phyloP scores from a whole-genome alignment of 2,888 invertebrate species.

The Alloplasta piceator region DNA sequence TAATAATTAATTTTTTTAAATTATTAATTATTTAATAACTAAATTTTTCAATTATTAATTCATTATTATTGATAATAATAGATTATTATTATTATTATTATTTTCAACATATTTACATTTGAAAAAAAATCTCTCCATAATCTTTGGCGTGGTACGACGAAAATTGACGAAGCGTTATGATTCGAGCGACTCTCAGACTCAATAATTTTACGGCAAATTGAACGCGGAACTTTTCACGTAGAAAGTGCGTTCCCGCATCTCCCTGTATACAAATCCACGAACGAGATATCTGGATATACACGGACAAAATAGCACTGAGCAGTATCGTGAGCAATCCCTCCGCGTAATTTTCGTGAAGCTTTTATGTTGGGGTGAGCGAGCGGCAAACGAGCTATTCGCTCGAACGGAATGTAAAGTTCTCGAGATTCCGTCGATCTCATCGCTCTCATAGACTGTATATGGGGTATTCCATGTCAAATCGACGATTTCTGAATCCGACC shows the following conservation, averaged over 20 bases:
- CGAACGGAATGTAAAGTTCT: conserved; percentile 68
- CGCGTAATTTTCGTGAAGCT: conserved; percentile 69
- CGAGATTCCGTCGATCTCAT: conserved; percentile 20
- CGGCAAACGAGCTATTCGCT: conserved; percentile 62
- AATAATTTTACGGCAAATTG: conserved; percentile 83
- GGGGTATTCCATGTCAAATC: too few relatives aligned
- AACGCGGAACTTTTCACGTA: conserved; percentile 76
- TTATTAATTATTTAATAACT: too few relatives aligned
- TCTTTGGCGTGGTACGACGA: conserved; percentile 67
- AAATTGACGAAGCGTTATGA: conserved; percentile 81
- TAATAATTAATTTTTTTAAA: too few relatives aligned
- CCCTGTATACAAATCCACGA: conserved; percentile 41
- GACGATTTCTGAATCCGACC: too few relatives aligned
- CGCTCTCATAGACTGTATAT: too few relatives aligned
- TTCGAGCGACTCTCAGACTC: conserved; percentile 76
- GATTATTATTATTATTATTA: too few relatives aligned
- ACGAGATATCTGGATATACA: conserved; percentile 43
- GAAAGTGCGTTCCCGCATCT: conserved; percentile 54
- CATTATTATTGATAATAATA: too few relatives aligned
- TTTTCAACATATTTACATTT: background rate
- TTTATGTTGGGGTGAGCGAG: conserved; percentile 47
- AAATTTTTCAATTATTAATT: too few relatives aligned
- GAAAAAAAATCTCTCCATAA: conserved; percentile 4
- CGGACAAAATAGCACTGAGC: conserved; percentile 26
- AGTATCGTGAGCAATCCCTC: conserved; percentile 48